Base-by-base conservation (phyloP, 2,113 vertebrate genomes). In the Hemichromis elongatus region DNA sequence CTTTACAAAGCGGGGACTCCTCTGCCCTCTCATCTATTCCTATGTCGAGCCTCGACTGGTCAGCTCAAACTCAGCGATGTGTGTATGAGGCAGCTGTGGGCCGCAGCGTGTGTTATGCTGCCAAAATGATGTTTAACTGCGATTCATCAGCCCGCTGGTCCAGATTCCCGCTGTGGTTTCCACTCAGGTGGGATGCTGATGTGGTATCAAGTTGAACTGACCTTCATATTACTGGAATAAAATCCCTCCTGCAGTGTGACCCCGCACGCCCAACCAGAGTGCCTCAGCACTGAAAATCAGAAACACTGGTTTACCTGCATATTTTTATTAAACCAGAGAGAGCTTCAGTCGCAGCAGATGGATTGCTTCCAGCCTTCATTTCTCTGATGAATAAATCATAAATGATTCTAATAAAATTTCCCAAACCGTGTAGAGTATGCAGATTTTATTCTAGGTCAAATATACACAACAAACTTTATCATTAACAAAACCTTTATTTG, bases 321-420 rank as follows among this genome's bases (percentile, higher is more conserved):
- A 30, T 77, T 63, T 84, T 68, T 90, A 19, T 77, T 80, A 56
- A 54, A 8, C 75, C 52, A 68, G 37, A 19, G 21, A 56, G 37
- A 0, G 78, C 79, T 70, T 87, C 90, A 83, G 82, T 86, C 68
- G 2, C 78, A 56, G 79, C 88, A 40, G 24, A 85, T 84, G 79
- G 79, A 86, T 21, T 6, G 47, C 81, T 78, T 75, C 75, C 86
- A 81, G 84, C 73, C 59, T 68, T 47, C 54, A 61, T 9, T 68
- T 8, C 77, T 16, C 47, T 45, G 63, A 88, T 50, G 68, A 50
- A 83, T 83, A 88, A 68, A 78, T 68, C 45, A 70, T 21, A 73
- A 50, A 30, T 11, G 16, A 21, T 33, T 52, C 13, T 12, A 37
- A 19, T 61, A 54, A 63, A 79, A 37, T 45, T 30, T 26, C 33